Base-by-base conservation (phyloP, 2,113 vertebrate genomes). In the Brachypteracias leptosomus region DNA sequence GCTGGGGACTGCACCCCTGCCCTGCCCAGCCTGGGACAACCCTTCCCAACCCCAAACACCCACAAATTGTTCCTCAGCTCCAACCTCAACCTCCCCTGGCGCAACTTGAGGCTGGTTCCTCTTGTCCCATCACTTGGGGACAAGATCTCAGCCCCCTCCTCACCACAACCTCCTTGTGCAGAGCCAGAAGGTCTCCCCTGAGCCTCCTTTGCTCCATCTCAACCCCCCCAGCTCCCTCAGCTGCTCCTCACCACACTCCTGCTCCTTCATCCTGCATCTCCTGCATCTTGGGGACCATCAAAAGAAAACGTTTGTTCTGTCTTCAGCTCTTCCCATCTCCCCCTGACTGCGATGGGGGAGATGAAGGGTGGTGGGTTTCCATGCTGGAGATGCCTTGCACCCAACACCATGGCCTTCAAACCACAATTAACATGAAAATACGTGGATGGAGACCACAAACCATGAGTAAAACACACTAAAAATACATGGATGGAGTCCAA, bases 261-360 rank as follows among this genome's bases (percentile, higher is more conserved):
- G 52, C 52, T 54, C 42, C 42, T 42, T 11, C 42, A 42, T 42
- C 42, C 15, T 11, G 42, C 11, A 15, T 13, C 13, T 22, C 58
- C 52, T 15, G 16, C 2, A 1, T 22, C 26, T 31, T 24, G 15
- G 13, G 25, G 28, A 28, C 11, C n/a, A n/a, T 55, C 0, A 0
- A 12, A 70, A 76, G 17, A 59, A 54, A 44, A 6, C n/a, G n/a
- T n/a, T n/a, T n/a, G n/a, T n/a, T n/a, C n/a, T 9, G 10, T 17
- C 36, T 74, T 58, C 44, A 33, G 80, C 21, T 52, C 47, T 40
- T 71, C 28, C 36, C 28, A 6, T 58, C 36, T 31, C 36, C 7
- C 40, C 22, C 3, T 0, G 4, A 3, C 42, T 31, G 35, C 36
- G 47, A 33, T 0, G 1, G 10, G 7, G 29, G 28, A 55, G 35